Base-by-base conservation (phyloP, 2,113 vertebrate species). In the Silurus glanis region DNA sequence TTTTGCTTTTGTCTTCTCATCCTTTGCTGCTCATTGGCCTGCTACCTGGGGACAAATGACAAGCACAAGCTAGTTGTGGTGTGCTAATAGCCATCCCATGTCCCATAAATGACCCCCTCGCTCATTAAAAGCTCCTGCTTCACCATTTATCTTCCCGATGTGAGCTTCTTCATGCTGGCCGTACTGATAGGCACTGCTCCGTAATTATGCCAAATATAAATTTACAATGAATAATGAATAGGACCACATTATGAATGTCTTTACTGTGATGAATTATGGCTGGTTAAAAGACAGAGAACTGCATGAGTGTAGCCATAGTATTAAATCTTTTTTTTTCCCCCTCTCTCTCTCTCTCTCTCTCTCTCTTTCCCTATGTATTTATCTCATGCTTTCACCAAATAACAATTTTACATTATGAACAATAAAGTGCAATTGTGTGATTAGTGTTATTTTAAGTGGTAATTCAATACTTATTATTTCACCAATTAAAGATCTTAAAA, bases 151-250 rank as follows among this genome's bases (percentile, higher is more conserved):
- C 91, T 90, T 90, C 86, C 74, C 86, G 80, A 88, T 83, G 85
- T 55, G 67, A 87, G 84, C 84, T 72, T 85, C 84, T 90, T 84
- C 84, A 88, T 87, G 87, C 80, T 49, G 72, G 83, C 80, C 72
- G 67, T 75, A 75, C 82, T 87, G 87, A 90, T 88, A 91, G 90
- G 87, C 89, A 90, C 90, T 85, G 89, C 85, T 82, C 76, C 61
- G 84, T 90, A 91, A 91, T 92, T 91, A 90, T 88, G 80, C 74
- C 80, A 87, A 88, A 88, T 90, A 90, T 92, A 89, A 88, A 90
- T 90, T 85, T 89, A 88, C 89, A 90, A 88, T 91, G 89, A 92
- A 91, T 91, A 91, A 91, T 91, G 90, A 91, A 92, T 89, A 90
- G 53, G 49, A 86, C 88, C 83, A 89, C 89, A 87, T 90, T 90